Conservation (phyloP, 2,888 invertebrate genomes). For the Sminthurinus aureus region DNA sequence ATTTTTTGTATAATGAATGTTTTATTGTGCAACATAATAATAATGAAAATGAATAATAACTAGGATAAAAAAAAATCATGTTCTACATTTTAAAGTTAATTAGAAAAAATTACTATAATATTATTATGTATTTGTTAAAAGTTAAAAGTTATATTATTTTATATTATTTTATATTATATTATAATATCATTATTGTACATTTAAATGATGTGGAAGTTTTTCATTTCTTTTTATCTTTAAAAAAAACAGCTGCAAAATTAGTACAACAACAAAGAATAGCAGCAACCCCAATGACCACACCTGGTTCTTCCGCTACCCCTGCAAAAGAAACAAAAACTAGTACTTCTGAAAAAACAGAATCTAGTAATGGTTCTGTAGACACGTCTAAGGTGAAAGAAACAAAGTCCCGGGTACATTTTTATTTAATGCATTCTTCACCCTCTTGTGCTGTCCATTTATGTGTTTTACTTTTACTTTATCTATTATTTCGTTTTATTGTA, state of each 20-base stretch:
- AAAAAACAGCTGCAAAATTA: slow-evolving; percentile 74
- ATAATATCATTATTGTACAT: neutral
- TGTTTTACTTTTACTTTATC: neutral
- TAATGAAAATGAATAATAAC: too few species aligned
- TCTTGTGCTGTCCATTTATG: neutral
- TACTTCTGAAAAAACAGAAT: slow-evolving; percentile 40
- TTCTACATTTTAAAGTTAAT: too few species aligned
- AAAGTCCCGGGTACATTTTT: slow-evolving; percentile 41
- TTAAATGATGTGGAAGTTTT: neutral
- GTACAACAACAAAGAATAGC: slow-evolving; percentile 67
- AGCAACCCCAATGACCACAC: neutral
- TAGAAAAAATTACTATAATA: too few species aligned
- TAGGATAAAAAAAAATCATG: too few species aligned
- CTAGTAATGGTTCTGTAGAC: slow-evolving; percentile 11
- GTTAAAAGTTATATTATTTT: too few species aligned
- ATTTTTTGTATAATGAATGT: slow-evolving; percentile 2
- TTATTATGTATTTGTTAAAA: too few species aligned
- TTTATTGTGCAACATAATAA: too few species aligned
- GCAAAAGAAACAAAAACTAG: slow-evolving; percentile 33
- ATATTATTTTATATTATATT: slow-evolving; percentile 12
- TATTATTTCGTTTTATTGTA: neutral
- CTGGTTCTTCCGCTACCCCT: slow-evolving; percentile 16
- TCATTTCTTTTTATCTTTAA: slow-evolving; percentile 39
- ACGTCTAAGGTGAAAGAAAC: slow-evolving; percentile 42
- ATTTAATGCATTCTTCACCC: neutral